Percentiles rank a stretch among this genome's conserved stretches.
These are phyloP conservation scores for Drosophila melanica DNA, from an alignment of 1,140 invertebrate species.

Conservation along the genomic window DNA sequence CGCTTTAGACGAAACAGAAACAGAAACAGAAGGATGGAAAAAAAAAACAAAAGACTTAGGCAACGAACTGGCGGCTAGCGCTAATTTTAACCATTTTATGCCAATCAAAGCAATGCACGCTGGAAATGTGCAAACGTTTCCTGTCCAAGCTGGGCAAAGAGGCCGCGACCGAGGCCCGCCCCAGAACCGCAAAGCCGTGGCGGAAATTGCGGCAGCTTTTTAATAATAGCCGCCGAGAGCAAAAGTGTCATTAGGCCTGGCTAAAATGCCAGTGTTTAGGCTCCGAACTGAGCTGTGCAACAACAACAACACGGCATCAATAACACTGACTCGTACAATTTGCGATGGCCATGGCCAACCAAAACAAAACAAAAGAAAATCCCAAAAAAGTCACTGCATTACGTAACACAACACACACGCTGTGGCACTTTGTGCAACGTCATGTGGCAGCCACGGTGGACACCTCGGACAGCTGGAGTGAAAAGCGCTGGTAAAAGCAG, in stretches of 20 bases:
- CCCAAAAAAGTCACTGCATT: conserved; percentile 15
- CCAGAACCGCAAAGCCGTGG: conserved; percentile 50
- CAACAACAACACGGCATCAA: background rate
- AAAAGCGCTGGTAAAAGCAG: conserved; percentile 16
- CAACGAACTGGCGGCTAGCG: conserved; percentile 53
- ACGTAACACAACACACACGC: conserved; percentile 28
- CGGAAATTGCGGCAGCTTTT: conserved; percentile 59
- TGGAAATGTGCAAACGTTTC: conserved; percentile 64
- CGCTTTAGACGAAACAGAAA: conserved; percentile 15
- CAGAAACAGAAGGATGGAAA: background rate
- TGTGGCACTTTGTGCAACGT: conserved; percentile 22
- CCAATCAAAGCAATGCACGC: conserved; percentile 57
- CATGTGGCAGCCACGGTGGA: conserved; percentile 34
- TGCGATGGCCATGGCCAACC: background rate
- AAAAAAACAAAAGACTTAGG: conserved; percentile 68
- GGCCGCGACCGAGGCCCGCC: conserved; percentile 34
- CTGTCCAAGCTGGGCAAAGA: conserved; percentile 44
- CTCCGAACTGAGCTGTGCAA: conserved; percentile 4
- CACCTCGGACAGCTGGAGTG: background rate
- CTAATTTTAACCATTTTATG: conserved; percentile 48
- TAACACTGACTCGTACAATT: conserved; percentile 23
- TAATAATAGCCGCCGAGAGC: conserved; percentile 54
- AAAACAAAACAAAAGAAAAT: background rate
- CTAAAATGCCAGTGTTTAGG: conserved; percentile 36
- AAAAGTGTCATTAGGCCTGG: conserved; percentile 72